Evolutionary conservation across 2,113 vertebrate genomes (phyloP).

Genomic region (Chaenogobius annularis): DNA sequence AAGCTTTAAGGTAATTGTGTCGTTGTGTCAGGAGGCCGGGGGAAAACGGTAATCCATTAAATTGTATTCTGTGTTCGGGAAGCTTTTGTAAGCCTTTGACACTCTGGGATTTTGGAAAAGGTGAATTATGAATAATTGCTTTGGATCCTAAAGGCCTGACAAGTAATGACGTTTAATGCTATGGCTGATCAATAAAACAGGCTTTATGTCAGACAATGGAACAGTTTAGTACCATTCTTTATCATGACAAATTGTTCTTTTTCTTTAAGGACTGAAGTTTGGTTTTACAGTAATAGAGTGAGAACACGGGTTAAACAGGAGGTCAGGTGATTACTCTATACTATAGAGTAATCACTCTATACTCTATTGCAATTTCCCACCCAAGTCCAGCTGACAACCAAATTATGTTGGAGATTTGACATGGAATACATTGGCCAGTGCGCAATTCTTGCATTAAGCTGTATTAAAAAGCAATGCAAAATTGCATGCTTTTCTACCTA

Average conservation of each 20-base stretch:
- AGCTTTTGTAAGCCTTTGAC: conserved; percentile 53
- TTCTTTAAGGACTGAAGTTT: neutral
- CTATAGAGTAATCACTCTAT: too few relatives aligned
- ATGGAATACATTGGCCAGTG: too few relatives aligned
- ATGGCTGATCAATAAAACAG: conserved; percentile 56
- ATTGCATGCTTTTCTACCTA: too few relatives aligned
- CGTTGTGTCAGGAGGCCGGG: conserved; percentile 60
- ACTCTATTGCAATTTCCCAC: neutral
- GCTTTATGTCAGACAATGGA: conserved; percentile 20
- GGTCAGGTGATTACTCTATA: neutral
- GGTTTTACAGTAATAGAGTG: neutral
- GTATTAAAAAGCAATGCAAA: too few relatives aligned
- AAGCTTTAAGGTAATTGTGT: conserved; percentile 70
- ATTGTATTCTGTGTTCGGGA: conserved; percentile 64
- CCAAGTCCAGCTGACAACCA: neutral
- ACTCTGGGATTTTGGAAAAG: conserved; percentile 54
- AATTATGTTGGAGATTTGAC: too few relatives aligned
- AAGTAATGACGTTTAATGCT: conserved; percentile 61
- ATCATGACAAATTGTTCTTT: conserved; percentile 6
- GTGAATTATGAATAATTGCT: conserved; percentile 69
- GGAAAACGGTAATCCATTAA: conserved; percentile 67
- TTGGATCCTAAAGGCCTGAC: conserved; percentile 60
- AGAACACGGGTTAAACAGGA: neutral
- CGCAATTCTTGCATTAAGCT: too few relatives aligned
- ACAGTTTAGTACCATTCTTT: conserved; percentile 20